These are phyloP conservation scores for Drosophila kuntzei DNA, from an alignment of 2,888 invertebrate genomes.

Conservation along the genomic window DNA sequence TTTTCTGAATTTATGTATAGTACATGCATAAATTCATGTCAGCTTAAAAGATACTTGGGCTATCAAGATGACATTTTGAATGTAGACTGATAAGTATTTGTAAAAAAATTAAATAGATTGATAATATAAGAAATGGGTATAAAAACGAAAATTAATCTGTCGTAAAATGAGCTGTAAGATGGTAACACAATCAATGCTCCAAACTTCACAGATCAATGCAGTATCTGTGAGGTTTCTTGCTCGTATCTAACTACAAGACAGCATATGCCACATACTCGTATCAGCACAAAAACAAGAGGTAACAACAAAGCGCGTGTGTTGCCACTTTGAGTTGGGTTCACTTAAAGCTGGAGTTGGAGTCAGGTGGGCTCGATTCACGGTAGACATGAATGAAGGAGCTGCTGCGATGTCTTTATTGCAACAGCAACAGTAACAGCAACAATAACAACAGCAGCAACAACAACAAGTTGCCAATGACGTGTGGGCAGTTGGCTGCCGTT, in stretches of 20 bases:
- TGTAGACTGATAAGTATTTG: too few species aligned
- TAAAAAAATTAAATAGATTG: not conserved
- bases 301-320: slow-evolving; percentile 34
- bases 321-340: slow-evolving; percentile 25
- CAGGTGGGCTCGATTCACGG: slow-evolving; percentile 41
- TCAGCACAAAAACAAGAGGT: slow-evolving; percentile 11
- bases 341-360: slow-evolving; percentile 30
- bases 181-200: not conserved
- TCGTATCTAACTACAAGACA: slow-evolving; percentile 10
- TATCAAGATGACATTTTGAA: not conserved
- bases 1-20: too few species aligned
- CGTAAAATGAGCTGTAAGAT: not conserved
- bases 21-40: too few species aligned
- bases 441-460: slow-evolving; percentile 22
- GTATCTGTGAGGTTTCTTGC: slow-evolving; percentile 7
- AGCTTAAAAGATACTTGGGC: not conserved
- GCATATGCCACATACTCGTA: slow-evolving; percentile 2
- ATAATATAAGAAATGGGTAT: not conserved
- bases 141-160: not conserved
- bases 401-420: slow-evolving; percentile 61
- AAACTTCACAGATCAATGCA: not conserved
- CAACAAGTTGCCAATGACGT: slow-evolving; percentile 35
- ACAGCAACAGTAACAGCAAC: slow-evolving; percentile 23
- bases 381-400: slow-evolving; percentile 65
- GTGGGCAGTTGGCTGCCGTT: slow-evolving; percentile 77